phyloP scores from a whole-genome alignment of 2,888 invertebrate genomes.

The Osedax frankpressi region DNA sequence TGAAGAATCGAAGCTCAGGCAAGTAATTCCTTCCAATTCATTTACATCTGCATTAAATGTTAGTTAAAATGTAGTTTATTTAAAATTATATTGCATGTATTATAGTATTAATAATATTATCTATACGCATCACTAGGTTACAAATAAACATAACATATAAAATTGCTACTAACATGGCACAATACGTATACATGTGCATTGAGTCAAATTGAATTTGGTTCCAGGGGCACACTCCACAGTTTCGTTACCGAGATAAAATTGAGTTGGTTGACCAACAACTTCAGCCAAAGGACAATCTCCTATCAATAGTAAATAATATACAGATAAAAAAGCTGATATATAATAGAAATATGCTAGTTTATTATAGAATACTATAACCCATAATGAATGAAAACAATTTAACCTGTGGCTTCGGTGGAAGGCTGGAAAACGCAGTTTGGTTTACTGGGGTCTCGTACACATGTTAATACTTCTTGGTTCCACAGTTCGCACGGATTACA shows the following conservation, averaged over 20 bases:
- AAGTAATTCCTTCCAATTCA: neutral
- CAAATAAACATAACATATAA: no score
- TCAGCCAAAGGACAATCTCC: neutral
- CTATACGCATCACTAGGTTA: no score
- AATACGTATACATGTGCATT: neutral
- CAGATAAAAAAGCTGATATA: no score
- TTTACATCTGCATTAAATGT: no score
- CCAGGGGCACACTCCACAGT: conserved; percentile 3
- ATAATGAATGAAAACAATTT: neutral
- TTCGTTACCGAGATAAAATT: neutral
- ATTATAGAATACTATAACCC: no score
- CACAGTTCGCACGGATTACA: neutral
- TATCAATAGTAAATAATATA: no score
- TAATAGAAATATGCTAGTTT: no score
- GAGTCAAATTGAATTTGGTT: neutral
- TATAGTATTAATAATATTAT: no score
- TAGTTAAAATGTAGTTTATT: no score
- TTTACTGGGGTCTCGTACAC: neutral
- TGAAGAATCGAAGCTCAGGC: neutral
- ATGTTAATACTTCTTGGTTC: neutral
- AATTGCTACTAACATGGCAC: conserved; percentile 2
- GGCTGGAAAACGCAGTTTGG: neutral
- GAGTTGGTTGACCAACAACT: neutral
- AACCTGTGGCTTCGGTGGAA: neutral
- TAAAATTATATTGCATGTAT: no score